phyloP scores from a whole-genome alignment of 2,888 invertebrate genomes.

The Heteropelma amictum region DNA sequence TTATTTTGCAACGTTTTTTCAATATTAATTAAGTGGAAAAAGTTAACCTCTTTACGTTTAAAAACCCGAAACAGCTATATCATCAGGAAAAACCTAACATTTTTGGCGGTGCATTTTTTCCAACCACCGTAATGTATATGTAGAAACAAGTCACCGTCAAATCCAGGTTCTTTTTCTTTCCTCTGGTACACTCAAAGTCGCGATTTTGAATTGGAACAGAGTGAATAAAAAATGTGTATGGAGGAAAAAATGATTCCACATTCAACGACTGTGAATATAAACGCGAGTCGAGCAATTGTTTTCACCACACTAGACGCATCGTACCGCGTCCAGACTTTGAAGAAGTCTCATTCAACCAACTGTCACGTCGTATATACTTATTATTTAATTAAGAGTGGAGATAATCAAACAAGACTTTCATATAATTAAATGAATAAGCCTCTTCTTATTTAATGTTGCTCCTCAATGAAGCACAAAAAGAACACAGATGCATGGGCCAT shows the following conservation, averaged over 20 bases:
- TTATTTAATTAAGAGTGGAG: slow-evolving; percentile 23
- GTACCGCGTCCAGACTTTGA: background rate
- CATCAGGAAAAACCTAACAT: no score
- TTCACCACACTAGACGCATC: slow-evolving; percentile 15
- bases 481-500: background rate
- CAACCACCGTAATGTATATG: no score
- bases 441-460: slow-evolving; percentile 1
- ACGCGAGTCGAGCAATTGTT: slow-evolving; percentile 17
- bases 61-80: no score
- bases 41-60: no score
- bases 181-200: slow-evolving; percentile 1
- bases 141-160: no score
- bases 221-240: background rate
- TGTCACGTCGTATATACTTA: slow-evolving; percentile 7
- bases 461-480: background rate
- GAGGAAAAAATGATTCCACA: background rate
- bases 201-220: background rate
- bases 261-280: background rate
- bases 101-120: no score
- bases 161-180: no score
- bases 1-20: no score
- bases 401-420: slow-evolving; percentile 35
- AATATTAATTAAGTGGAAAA: no score
- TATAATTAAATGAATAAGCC: slow-evolving; percentile 42
- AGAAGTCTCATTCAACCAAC: slow-evolving; percentile 1